phyloP scores from a whole-genome alignment of 2,113 vertebrate species.

The Aspidoscelis tigris region DNA sequence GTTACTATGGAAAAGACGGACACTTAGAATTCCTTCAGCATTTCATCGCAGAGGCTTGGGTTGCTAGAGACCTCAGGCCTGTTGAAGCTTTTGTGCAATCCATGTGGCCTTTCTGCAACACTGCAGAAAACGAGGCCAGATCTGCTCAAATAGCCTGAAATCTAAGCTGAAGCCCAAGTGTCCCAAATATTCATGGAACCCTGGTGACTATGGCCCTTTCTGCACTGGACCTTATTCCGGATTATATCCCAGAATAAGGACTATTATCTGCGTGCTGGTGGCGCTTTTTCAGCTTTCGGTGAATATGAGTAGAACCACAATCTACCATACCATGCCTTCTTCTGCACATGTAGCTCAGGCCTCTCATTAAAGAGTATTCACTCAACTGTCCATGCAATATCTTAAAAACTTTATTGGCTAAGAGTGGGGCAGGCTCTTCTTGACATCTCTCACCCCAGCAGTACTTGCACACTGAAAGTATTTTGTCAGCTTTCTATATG shows the following conservation, averaged over 20 bases:
- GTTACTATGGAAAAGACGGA: constrained; percentile 67
- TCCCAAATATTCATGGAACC: neutral
- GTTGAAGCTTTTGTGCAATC: neutral
- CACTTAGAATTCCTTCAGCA: constrained; percentile 33
- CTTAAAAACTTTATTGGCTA: too few relatives aligned
- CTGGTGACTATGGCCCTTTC: neutral
- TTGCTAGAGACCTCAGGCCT: neutral
- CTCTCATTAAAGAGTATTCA: neutral
- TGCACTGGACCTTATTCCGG: too few relatives aligned
- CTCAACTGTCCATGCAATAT: neutral
- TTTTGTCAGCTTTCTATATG: neutral
- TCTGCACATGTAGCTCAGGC: neutral
- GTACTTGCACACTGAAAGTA: neutral
- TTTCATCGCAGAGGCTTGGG: constrained; percentile 31
- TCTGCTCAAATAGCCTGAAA: neutral
- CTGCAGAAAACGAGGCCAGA: neutral
- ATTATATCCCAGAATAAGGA: too few relatives aligned
- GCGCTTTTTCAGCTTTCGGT: too few relatives aligned
- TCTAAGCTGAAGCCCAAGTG: neutral
- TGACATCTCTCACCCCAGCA: neutral
- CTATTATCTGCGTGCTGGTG: too few relatives aligned
- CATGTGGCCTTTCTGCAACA: neutral
- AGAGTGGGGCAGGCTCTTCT: too few relatives aligned
- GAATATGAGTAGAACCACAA: too few relatives aligned
- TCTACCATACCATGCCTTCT: neutral